Percentiles rank a stretch among this genome's conserved stretches.
Evolutionary conservation across 2,888 invertebrate species (phyloP).

Genomic region (Chirona hameri): DNA sequence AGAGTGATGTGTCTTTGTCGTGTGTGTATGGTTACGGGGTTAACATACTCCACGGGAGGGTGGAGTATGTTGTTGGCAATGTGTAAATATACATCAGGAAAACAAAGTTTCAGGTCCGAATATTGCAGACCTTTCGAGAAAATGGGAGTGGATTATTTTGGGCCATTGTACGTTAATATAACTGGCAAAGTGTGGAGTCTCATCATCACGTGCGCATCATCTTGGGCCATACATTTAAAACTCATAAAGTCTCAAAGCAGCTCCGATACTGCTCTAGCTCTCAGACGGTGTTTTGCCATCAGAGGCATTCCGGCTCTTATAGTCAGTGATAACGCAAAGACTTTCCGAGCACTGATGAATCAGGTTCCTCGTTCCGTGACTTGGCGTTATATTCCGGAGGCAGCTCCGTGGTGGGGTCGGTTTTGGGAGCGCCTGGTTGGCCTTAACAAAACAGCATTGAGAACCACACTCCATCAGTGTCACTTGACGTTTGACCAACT

Average conservation of each 20-base stretch:
- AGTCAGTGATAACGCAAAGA: not conserved
- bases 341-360: not conserved
- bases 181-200: not conserved
- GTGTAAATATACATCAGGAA: no score
- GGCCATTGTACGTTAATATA: not conserved
- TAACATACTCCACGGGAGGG: no score
- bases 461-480: not conserved
- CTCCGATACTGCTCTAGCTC: not conserved
- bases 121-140: no score
- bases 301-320: not conserved
- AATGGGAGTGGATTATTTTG: not conserved
- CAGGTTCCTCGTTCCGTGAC: not conserved
- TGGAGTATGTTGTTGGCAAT: no score
- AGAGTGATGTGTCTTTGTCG: no score
- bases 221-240: not conserved
- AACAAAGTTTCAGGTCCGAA: no score
- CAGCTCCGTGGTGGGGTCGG: not conserved
- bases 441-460: not conserved
- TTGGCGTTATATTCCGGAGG: not conserved
- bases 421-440: no score
- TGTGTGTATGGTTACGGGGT: no score
- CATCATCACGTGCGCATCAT: not conserved
- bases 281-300: not conserved
- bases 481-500: not conserved
- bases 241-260: not conserved